These are phyloP conservation scores for Petrocephalus sullivani DNA, from an alignment of 2,797 vertebrate genomes.

Conservation along the genomic window DNA sequence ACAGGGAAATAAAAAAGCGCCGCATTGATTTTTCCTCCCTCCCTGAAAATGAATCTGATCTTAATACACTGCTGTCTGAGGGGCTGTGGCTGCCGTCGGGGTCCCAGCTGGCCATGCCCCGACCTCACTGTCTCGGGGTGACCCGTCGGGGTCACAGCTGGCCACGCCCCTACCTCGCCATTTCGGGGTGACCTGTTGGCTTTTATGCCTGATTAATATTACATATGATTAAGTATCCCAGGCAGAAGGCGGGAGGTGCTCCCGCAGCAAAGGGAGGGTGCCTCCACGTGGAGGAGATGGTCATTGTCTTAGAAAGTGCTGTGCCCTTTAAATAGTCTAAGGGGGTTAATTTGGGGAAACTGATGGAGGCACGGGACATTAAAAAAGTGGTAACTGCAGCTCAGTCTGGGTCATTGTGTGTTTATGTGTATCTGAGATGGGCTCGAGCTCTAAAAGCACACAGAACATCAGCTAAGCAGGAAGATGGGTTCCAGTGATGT, in stretches of 20 bases:
- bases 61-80: slow-evolving; percentile 48
- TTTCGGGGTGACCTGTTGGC: slow-evolving; percentile 47
- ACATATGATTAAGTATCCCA: slow-evolving; percentile 36
- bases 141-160: slow-evolving; percentile 50
- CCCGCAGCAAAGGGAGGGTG: background rate
- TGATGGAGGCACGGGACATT: background rate
- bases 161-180: slow-evolving; percentile 50
- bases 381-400: background rate
- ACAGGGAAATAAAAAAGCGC: slow-evolving; percentile 12
- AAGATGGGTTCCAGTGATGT: background rate
- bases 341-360: background rate
- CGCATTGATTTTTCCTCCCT: slow-evolving; percentile 21
- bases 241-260: background rate
- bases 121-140: slow-evolving; percentile 46
- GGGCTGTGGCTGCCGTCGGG: slow-evolving; percentile 59
- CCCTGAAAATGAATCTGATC: slow-evolving; percentile 46
- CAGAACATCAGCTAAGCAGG: background rate
- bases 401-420: background rate
- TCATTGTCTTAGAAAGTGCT: background rate
- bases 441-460: background rate
- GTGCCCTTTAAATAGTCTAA: background rate
- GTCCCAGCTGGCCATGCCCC: slow-evolving; percentile 52
- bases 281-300: background rate
- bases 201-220: slow-evolving; percentile 46
- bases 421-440: background rate